Evolutionary conservation across 2,113 vertebrate species (phyloP).

Genomic region (Bufo bufo): DNA sequence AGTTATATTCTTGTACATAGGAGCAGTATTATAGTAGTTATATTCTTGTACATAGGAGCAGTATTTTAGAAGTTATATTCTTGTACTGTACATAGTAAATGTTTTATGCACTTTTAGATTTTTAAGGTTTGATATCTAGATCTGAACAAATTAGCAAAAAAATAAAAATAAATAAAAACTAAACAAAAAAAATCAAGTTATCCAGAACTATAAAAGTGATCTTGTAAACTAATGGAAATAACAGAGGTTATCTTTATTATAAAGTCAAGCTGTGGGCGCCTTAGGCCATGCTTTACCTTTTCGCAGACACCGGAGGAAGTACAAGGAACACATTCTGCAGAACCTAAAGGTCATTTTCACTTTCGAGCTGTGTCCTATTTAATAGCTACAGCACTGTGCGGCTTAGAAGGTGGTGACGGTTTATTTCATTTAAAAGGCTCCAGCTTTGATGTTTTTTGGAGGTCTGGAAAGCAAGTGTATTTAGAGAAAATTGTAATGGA

Average conservation of each 20-base stretch:
- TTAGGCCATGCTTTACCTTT: constrained; percentile 50
- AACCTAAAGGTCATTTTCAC: constrained; percentile 55
- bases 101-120: neutral
- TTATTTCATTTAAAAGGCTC: constrained; percentile 32
- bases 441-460: constrained; percentile 35
- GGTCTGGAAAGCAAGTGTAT: constrained; percentile 19
- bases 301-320: constrained; percentile 3
- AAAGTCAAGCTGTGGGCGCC: constrained; percentile 37
- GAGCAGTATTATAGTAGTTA: too few relatives aligned
- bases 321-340: constrained; percentile 31
- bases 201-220: neutral
- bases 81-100: too few relatives aligned
- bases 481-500: constrained; percentile 42
- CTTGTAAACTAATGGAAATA: constrained; percentile 32
- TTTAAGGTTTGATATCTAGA: neutral
- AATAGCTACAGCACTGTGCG: constrained; percentile 48
- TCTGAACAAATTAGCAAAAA: constrained; percentile 1
- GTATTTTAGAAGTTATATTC: neutral
- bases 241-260: constrained; percentile 42
- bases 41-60: too few relatives aligned
- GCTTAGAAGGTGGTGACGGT: constrained; percentile 9
- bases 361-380: constrained; percentile 49
- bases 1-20: too few relatives aligned
- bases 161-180: constrained; percentile 1
- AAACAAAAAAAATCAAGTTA: constrained; percentile 10